A percentile compares a stretch with the other conserved stretches of the same genome.
These are phyloP conservation scores for Crax fasciolata DNA, from an alignment of 2,797 vertebrate species.

Conservation along the genomic window DNA sequence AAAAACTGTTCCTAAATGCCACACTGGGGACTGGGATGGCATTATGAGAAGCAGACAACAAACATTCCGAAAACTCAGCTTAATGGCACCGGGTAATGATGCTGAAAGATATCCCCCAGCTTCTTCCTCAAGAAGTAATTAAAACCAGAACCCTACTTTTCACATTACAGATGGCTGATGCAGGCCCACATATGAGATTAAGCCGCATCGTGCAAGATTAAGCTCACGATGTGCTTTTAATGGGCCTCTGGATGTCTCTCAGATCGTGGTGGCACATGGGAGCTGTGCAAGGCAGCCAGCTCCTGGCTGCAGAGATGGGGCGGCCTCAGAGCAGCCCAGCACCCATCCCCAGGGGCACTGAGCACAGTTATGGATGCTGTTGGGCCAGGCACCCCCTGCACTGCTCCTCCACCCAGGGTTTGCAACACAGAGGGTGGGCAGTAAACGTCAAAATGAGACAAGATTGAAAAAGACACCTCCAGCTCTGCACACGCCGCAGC, in stretches of 20 bases:
- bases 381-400: rapidly evolving
- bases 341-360: neutral
- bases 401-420: neutral
- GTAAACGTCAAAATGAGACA: neutral
- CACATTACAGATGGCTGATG: neutral
- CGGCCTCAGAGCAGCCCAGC: neutral
- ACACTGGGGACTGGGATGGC: neutral
- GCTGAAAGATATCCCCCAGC: constrained; percentile 46
- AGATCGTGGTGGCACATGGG: neutral
- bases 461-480: neutral
- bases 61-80: neutral
- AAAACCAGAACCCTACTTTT: constrained; percentile 14
- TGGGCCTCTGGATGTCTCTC: neutral
- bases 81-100: constrained; percentile 63
- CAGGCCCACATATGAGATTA: neutral
- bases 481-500: neutral
- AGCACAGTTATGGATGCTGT: rapidly evolving
- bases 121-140: constrained; percentile 23
- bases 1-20: neutral
- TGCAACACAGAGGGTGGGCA: neutral
- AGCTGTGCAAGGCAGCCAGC: neutral
- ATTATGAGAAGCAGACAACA: neutral
- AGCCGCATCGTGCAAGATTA: neutral
- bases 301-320: neutral
- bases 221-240: neutral